Evolutionary conservation across 2,113 vertebrate genomes (phyloP).

Genomic region (Prunella fulvescens): DNA sequence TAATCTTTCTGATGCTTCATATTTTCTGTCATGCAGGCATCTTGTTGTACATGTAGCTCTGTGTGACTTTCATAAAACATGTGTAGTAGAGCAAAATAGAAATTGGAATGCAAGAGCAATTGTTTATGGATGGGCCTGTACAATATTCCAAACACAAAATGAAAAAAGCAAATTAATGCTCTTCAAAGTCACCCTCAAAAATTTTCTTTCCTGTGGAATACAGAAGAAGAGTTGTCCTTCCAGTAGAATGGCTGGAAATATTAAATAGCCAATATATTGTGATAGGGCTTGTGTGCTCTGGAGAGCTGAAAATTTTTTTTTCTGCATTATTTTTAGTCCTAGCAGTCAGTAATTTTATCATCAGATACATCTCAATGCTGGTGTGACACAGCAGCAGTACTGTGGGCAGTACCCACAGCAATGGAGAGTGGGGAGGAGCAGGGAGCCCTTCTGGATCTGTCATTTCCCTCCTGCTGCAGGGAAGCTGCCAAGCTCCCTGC

Average conservation of each 20-base stretch:
- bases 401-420: neutral
- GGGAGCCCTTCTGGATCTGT: neutral
- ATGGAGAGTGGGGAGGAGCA: neutral
- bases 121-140: neutral
- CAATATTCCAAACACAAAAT: neutral
- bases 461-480: neutral
- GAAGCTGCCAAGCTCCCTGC: neutral
- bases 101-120: neutral
- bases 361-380: neutral
- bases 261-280: neutral
- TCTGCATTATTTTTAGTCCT: neutral
- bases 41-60: neutral
- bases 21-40: neutral
- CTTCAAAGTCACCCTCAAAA: neutral
- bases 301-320: neutral
- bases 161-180: neutral
- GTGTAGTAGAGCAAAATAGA: neutral
- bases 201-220: neutral
- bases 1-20: constrained; percentile 15
- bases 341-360: neutral
- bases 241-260: neutral
- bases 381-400: neutral
- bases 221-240: neutral
- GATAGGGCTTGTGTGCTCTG: neutral
- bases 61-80: neutral